Base-by-base conservation (phyloP, 2,888 invertebrate genomes). In the Euclidia mi region DNA sequence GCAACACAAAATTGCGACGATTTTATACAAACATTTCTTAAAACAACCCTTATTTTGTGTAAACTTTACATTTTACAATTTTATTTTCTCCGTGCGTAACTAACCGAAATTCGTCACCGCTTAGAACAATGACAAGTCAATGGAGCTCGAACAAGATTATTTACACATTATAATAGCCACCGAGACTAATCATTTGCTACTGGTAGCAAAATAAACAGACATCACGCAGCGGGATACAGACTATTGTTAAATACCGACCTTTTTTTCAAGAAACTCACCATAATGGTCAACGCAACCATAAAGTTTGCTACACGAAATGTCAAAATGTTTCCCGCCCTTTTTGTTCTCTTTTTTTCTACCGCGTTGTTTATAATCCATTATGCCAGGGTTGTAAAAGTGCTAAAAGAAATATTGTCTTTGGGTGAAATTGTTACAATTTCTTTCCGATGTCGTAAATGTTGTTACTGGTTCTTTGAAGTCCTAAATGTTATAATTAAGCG, bases 171-270 rank as follows among this genome's bases (percentile, higher is more conserved):
- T 69, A 89, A 91, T 86, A 71, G 87, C 81, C 53, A 90, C 92
- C 92, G 92, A 91, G 88, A 85, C 92, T 85, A 93, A 94, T 93
- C 76, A 92, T 92, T 87, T 85, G 93, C 93, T 93, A 93, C 93
- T 79, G 92, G 91, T 87, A 85, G 84, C 85, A 61, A 71, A 72
- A 84, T 80, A 83, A 85, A 89, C 88, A 89, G 82, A 80, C 78
- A 64, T 79, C 65, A 68, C 84, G 12, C 92, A 84, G 89, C 90
- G 85, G 92, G 92, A 57, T 37, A 69, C 66, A 74, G 18, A 52
- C 81, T 67, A 85, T 88, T 87, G 87, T 83, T 71, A 69, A 71
- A 71, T 64, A 75, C 71, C 68, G 78, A 87, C 79, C 84, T 84
- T 85, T n/a, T 87, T 88, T 92, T 91, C 87, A 82, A 90, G 90